Base-by-base conservation (phyloP, 2,797 vertebrate genomes). In the Phaenicophaeus curvirostris region DNA sequence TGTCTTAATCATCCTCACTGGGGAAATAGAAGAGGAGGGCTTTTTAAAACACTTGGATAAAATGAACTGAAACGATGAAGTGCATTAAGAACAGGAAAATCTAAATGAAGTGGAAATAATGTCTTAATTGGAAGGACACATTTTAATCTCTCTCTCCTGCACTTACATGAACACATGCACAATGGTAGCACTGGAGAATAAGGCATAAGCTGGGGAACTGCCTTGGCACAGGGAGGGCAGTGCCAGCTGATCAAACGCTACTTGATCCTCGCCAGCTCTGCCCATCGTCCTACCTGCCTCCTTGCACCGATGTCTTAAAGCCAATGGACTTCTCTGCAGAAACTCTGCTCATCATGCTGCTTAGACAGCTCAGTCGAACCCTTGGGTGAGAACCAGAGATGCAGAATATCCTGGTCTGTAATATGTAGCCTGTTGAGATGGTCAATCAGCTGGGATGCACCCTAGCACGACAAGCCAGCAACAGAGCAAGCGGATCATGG, bases 41-140 rank as follows among this genome's bases (percentile, higher is more conserved):
- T 95, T 92, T 94, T 81, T 78, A 93, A 95, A 94, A 89, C 62
- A 82, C 65, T 72, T 93, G 94, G 91, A 90, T 93, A 95, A 93
- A 96, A 87, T 69, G 79, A 69, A 67, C 67, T 92, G 57, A 77
- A 93, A 87, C 8, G 79, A 86, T 62, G 91, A 93, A 95, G 58
- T 57, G 67, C 68, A 74, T 87, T 85, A 78, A 96, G 93, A 96
- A 95, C 33, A 85, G 90, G 92, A 93, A 95, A 90, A 94, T 90
- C 71, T 81, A 96, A 97, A 96, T 96, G 95, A 84, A 81, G 80
- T 95, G 91, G 95, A 96, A 97, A 96, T 92, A 89, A 93, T 31
- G 11, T 92, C 91, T 97, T 96, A 95, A 96, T 96, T 97, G 69
- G 87, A 92, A 93, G 79, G 71, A 50, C 61, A 92, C 80, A 78